phyloP scores from a whole-genome alignment of 2,888 invertebrate genomes.

The Agriopis marginaria region DNA sequence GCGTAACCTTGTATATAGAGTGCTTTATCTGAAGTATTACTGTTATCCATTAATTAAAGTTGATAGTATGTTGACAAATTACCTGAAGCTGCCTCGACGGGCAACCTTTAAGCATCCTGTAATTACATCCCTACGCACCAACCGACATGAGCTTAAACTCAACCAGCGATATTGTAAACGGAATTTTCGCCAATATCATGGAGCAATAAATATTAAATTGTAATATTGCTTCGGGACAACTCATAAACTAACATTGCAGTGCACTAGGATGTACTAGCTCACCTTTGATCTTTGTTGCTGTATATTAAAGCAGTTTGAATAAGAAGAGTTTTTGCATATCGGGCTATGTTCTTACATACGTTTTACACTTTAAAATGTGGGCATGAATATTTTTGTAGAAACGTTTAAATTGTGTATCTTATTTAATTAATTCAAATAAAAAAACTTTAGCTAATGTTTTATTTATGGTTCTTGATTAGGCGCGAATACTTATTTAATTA shows the following conservation, averaged over 20 bases:
- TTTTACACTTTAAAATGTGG: too few relatives aligned
- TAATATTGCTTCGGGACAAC: constrained; percentile 20
- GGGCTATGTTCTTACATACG: background rate
- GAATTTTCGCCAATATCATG: constrained; percentile 2
- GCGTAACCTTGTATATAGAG: too few relatives aligned
- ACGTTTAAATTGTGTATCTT: background rate
- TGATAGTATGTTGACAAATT: background rate
- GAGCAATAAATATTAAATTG: constrained; percentile 20
- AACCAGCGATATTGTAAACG: constrained; percentile 6
- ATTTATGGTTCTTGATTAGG: too few relatives aligned
- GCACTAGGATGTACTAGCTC: constrained; percentile 14
- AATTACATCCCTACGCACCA: constrained; percentile 18
- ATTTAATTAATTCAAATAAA: too few relatives aligned
- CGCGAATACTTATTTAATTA: too few relatives aligned
- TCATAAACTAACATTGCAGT: constrained; percentile 11
- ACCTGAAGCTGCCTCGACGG: background rate
- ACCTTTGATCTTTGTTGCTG: constrained; percentile 18
- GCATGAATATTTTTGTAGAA: background rate
- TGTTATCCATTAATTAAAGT: background rate
- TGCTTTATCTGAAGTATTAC: too few relatives aligned
- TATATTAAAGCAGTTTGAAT: constrained; percentile 6
- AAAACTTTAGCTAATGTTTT: too few relatives aligned
- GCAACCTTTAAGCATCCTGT: constrained; percentile 17
- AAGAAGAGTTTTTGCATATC: constrained; percentile 1
- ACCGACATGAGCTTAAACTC: constrained; percentile 13